Evolutionary conservation across 2,797 vertebrate genomes (phyloP).

Genomic region (Picus viridis): DNA sequence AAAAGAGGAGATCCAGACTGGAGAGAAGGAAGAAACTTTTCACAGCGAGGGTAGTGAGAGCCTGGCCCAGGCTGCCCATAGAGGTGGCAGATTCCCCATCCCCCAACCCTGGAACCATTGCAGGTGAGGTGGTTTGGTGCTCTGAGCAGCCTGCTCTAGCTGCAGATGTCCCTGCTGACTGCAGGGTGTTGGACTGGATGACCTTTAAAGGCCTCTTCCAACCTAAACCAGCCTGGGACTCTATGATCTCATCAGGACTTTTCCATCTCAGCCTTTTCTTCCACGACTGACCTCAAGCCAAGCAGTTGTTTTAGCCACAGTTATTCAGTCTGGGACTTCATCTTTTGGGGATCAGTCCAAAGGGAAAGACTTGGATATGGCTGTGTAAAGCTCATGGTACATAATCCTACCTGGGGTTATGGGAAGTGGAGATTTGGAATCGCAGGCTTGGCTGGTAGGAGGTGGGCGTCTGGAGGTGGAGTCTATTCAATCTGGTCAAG

Average conservation of each 20-base stretch:
- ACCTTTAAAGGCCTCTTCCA: no score
- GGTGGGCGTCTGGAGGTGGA: neutral
- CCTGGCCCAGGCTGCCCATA: no score
- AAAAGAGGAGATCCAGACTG: no score
- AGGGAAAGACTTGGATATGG: neutral
- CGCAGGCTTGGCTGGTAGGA: neutral
- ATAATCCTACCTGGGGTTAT: neutral
- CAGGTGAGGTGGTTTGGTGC: no score
- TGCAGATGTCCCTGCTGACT: no score
- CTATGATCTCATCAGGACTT: neutral
- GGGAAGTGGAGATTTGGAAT: neutral
- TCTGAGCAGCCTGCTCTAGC: no score
- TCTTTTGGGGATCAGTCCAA: neutral
- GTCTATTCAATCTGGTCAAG: neutral
- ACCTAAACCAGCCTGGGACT: no score
- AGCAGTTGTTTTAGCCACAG: neutral
- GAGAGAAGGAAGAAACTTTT: no score
- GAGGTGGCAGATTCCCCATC: no score
- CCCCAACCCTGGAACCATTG: no score
- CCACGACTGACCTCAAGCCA: neutral
- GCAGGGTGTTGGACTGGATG: no score
- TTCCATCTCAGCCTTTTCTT: neutral
- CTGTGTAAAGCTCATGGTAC: neutral
- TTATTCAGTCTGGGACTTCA: neutral
- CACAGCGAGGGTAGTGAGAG: no score